phyloP scores from a whole-genome alignment of 2,888 invertebrate genomes.

The Caenorhabditis auriculariae region DNA sequence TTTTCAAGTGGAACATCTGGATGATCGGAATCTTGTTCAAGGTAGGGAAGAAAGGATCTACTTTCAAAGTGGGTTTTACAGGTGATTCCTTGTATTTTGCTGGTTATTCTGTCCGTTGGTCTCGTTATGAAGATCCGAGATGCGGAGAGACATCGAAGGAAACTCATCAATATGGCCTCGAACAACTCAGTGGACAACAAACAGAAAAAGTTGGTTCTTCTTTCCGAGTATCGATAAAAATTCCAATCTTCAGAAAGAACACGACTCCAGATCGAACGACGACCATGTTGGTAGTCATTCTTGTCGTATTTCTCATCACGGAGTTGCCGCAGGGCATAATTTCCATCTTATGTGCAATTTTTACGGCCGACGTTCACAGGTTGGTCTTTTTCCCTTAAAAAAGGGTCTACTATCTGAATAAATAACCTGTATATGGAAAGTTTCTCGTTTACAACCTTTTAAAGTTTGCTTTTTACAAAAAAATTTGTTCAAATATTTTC shows the following conservation, averaged over 20 bases:
- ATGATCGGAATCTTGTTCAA: conserved; percentile 59
- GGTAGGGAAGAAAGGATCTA: conserved; percentile 15
- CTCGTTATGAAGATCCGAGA: conserved; percentile 51
- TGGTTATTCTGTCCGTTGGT: conserved; percentile 50
- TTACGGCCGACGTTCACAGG: conserved; percentile 53
- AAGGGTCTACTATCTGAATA: not conserved
- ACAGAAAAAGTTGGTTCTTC: not conserved
- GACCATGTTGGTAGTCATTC: conserved; percentile 77
- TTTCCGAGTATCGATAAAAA: not conserved
- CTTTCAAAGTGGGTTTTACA: conserved; percentile 19
- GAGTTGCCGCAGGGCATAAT: conserved; percentile 71
- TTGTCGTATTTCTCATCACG: conserved; percentile 76
- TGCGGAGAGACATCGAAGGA: conserved; percentile 53
- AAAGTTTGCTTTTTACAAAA: not conserved
- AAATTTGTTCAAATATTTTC: too few relatives aligned
- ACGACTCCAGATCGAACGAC: conserved; percentile 72
- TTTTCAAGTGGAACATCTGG: conserved; percentile 61
- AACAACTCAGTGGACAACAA: conserved; percentile 17
- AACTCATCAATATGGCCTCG: conserved; percentile 35
- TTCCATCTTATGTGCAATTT: conserved; percentile 56
- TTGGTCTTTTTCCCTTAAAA: conserved; percentile 1
- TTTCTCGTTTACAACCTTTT: not conserved
- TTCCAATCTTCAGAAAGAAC: conserved; percentile 22
- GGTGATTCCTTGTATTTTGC: conserved; percentile 58
- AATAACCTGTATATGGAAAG: not conserved